phyloP scores from a whole-genome alignment of 1,140 invertebrate genomes.

The Caenorhabditis inopinata region DNA sequence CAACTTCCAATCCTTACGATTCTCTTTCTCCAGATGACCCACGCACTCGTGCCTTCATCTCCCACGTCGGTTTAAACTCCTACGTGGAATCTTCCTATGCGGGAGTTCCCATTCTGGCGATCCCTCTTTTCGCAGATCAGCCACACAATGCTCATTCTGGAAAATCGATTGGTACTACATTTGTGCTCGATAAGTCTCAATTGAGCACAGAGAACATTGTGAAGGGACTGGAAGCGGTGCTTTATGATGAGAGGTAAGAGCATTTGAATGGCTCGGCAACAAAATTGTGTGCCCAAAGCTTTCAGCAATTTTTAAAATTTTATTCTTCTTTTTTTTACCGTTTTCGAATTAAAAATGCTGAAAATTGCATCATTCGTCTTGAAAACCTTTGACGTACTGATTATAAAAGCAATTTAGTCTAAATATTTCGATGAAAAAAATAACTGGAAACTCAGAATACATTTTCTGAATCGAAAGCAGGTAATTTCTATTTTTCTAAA shows the following conservation, averaged over 20 bases:
- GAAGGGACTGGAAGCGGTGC: not conserved
- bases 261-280: too few species aligned
- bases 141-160: constrained; percentile 40
- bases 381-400: too few species aligned
- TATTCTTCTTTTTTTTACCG: too few species aligned
- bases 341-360: too few species aligned
- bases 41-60: constrained; percentile 53
- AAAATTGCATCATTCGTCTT: too few species aligned
- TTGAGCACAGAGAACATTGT: not conserved
- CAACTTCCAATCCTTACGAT: not conserved
- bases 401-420: too few species aligned
- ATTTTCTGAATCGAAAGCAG: too few species aligned
- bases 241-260: constrained; percentile 2
- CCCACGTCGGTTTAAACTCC: constrained; percentile 60
- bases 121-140: constrained; percentile 64
- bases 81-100: constrained; percentile 52
- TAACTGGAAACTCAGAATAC: too few species aligned
- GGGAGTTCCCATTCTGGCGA: constrained; percentile 56
- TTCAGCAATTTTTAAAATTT: too few species aligned
- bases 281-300: too few species aligned
- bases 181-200: not conserved
- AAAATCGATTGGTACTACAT: not conserved
- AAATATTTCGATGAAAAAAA: too few species aligned
- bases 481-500: too few species aligned
- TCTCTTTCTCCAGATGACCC: constrained; percentile 48